Evolutionary conservation across 2,797 vertebrate genomes (phyloP).

Genomic region (Eidolon dupreanum): DNA sequence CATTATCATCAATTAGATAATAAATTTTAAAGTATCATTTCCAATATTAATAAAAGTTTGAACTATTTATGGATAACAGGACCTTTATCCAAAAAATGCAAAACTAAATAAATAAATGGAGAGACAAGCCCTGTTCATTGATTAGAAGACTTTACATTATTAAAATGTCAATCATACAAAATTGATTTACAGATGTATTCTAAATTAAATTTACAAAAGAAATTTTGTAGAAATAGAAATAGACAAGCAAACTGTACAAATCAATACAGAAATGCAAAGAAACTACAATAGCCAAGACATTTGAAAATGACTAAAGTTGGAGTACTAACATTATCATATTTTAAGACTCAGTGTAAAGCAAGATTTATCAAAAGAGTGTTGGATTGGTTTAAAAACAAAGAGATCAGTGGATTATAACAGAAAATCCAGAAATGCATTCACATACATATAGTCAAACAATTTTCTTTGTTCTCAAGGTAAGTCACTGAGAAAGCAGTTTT

Average conservation of each 20-base stretch:
- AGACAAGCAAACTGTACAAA: background rate
- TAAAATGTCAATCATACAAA: background rate
- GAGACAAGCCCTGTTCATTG: background rate
- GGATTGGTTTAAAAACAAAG: background rate
- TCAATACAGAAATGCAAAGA: background rate
- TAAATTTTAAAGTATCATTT: background rate
- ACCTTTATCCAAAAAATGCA: background rate
- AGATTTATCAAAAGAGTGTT: background rate
- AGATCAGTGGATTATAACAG: background rate
- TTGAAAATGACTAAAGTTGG: background rate
- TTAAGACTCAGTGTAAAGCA: background rate
- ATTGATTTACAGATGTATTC: background rate
- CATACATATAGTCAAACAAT: background rate
- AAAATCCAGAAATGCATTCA: background rate
- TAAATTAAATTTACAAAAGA: background rate
- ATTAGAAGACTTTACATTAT: background rate
- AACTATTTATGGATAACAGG: background rate
- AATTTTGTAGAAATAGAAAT: background rate
- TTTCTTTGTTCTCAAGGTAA: background rate
- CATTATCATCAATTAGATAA: background rate
- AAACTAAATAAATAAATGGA: background rate
- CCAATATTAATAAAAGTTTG: background rate
- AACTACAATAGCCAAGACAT: background rate
- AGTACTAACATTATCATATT: background rate
- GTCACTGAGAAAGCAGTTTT: background rate